Evolutionary conservation across 2,113 vertebrate species (phyloP).

Genomic region (Condylura cristata): DNA sequence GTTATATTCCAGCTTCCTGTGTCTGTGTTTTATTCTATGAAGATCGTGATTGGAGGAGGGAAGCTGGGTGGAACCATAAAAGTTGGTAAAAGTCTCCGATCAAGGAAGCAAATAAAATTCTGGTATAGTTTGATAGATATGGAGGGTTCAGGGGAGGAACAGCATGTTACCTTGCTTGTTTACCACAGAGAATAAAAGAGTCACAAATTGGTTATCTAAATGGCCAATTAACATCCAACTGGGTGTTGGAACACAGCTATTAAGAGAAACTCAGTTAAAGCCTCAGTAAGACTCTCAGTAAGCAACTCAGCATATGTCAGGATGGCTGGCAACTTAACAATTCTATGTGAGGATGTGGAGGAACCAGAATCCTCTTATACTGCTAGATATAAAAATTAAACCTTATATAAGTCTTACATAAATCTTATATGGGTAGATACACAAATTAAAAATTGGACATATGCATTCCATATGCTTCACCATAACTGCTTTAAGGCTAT

Average conservation of each 20-base stretch:
- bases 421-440: no score
- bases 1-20: not conserved
- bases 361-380: not conserved
- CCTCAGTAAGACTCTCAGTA: not conserved
- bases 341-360: not conserved
- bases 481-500: not conserved
- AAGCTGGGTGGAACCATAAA: not conserved
- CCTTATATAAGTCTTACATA: no score
- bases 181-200: not conserved
- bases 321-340: not conserved
- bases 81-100: not conserved
- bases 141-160: not conserved
- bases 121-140: not conserved
- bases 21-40: conserved; percentile 29
- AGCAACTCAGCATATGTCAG: not conserved
- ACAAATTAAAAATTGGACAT: conserved; percentile 1
- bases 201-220: not conserved
- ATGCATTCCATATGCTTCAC: not conserved
- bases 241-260: not conserved
- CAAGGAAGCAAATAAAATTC: not conserved
- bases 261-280: not conserved
- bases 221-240: not conserved
- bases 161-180: not conserved
- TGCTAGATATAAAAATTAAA: not conserved
- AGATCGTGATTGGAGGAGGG: not conserved